Evolutionary conservation across 2,797 vertebrate species (phyloP), one percentile per base, ranked within the genome.

Genomic region (Urosaurus nigricauda): DNA sequence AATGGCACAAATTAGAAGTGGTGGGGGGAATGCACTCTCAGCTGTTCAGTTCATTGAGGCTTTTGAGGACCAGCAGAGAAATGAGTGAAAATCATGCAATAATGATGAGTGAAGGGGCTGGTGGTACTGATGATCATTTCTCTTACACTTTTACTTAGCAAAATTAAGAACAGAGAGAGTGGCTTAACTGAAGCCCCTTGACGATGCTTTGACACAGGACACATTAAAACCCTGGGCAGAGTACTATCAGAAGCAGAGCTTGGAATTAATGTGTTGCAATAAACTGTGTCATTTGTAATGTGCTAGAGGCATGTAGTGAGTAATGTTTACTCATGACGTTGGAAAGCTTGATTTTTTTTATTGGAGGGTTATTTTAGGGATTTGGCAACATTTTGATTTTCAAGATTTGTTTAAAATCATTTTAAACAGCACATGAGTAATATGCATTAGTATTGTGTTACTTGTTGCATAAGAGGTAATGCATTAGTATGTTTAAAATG

Each of bases 51-150:
- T 47, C 68, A 19, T 73, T 71, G 37, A 35, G 35, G 74, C 74
- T 71, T 73, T 88, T 40, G 77, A 85, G 88, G 77, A 85, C 40
- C 68, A 85, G 37, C 63, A 35, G 68, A 37, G 80, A 85, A 84
- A 89, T 74, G 40, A 63, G 43, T 74, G 12, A 85, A 73, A 79
- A 80, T 74, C 37, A 32, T 5, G 37, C 83, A 35, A 43, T 65
- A 83, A 88, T 88, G 43, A 77, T n/a, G n/a, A 40, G 75, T 74
- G 43, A 53, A 79, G 37, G 71, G 56, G 53, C 51, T 19, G 75
- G 37, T 19, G 75, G 37, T 17, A 60, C 53, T 80, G 8, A 35
- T 6, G 4, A 40, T 32, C 7, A 5, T 53, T 79, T 71, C 56
- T 73, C 32, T 26, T 43, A 32, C 58, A 77, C 43, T 82, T 63